Base-by-base conservation (phyloP, 37 sponge, comb jelly and placozoan species). In the Chondrilla cf. caribensis region DNA sequence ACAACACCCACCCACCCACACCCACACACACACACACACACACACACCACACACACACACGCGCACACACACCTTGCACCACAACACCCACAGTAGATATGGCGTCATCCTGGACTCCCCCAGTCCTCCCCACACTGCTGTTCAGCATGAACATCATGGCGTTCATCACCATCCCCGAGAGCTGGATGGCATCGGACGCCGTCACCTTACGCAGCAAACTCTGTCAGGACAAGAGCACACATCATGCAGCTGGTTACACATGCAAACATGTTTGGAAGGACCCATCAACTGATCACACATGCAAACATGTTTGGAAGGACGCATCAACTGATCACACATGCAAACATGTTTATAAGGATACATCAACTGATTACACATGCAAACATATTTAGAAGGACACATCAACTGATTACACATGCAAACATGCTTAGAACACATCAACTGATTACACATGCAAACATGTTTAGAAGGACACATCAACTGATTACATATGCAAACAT, bases 51-150 rank as follows among this genome's bases (percentile, higher is more conserved):
- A 47, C 51, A 11, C 32, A 64, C 66, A 38, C 38, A 72, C 57
- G 14, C 38, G 7, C 58, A 54, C 67, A 66, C 89, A 71, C 58
- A 90, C 91, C 81, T 58, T 91, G 94, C 4, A 92, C 79, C 0
- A 93, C 82, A 28, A 82, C 86, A 42, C 97, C 93, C 32, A 94
- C 87, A 8, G 99, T 95, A 86, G 96, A 82, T 26, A 99, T 79
- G 22, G 93, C 99, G 82, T 99, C 99, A 60, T 99, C 99, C 87
- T 95, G 97, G 0, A 99, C 90, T 17, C 89, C 93, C 15, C 91
- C 93, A 3, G 68, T 83, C 84, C 81, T 85, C 28, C 79, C 83
- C 14, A 47, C 86, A 68, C 70, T 70, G 21, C 85, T 58, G 54
- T 87, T 70, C 58, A 98, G 60, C 92, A 96, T 98, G 26, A 70